Base-by-base conservation (phyloP, 2,797 vertebrate genomes). In the Sebastes miniatus region DNA sequence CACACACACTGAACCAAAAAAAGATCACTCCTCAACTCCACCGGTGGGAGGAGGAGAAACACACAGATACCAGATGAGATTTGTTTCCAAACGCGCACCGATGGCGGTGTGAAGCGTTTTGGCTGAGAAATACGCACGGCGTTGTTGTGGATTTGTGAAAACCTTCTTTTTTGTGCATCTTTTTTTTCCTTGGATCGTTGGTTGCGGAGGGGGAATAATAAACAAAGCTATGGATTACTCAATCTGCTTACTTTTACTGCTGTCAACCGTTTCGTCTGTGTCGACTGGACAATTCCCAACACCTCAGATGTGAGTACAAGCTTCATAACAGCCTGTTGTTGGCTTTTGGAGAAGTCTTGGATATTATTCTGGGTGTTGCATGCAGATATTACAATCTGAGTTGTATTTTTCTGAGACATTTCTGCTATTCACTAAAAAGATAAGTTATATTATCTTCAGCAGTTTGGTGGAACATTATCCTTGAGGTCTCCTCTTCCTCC, bases 141-240 rank as follows among this genome's bases (percentile, higher is more conserved):
- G 84, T 11, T 43, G 39, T 85, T 24, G 76, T 87, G 90, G 89
- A 83, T 86, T 83, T 75, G 76, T 86, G 68, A 77, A 86, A 72
- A 24, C 24, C 20, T 22, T 61, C 34, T 63, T 61, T 58, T 39
- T 50, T 27, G n/a, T 58, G 56, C 56, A 25, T 76, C 63, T 80
- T 65, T 43, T 73, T 36, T 36, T 34, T 16, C 34, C 32, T 59
- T 76, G 80, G 83, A 84, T 80, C 59, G 7, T 16, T 56, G 62
- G 14, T 65, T 52, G 16, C 14, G 27, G 63, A 81, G 69, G 77
- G 67, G 77, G 39, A 43, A 43, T 43, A 79, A 79, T 64, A 73
- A 73, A 73, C 68, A 73, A 76, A 86, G 78, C 85, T 18, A 96
- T 95, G 95, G 95, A 96, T 93, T 91, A 93, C 85, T 80, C 91